Evolutionary conservation across 2,113 vertebrate genomes (phyloP), one percentile per base, ranked within the genome.

Genomic region (Campylorhamphus procurvoides): DNA sequence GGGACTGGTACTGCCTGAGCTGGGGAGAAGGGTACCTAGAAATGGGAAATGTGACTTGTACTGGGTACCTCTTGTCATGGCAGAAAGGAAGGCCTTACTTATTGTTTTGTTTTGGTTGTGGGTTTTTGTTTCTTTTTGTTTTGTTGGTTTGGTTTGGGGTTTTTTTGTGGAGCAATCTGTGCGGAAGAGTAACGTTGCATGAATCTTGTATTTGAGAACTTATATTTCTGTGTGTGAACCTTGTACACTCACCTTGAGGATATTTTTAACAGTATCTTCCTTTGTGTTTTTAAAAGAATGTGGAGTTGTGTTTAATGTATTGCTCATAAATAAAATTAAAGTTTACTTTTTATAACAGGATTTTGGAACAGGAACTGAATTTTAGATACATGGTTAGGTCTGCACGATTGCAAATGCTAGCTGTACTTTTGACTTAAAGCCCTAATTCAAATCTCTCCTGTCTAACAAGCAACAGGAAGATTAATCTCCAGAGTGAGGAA

Each of bases 171-270:
- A 35, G 10, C 1, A 53, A 12, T 52, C 49, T 82, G 16, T 71
- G 55, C 37, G 46, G 8, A 80, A 62, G 63, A 25, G 27, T 81
- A 71, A 39, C 5, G 10, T 16, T 33, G 35, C 12, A 17, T 13
- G 13, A 37, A 0, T 72, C 27, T 72, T 60, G 9, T 76, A 7
- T 50, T 73, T 76, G 64, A 37, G 17, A 91, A 39, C 28, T 23
- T 46, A 3, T 69, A 19, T 63, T 73, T 63, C 6, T 33, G 4
- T 7, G 1, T 53, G 12, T 3, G 4, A 73, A 14, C 29, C 35
- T 76, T 33, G n/a, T 42, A 18, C 2, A 0, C 2, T 63, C 5
- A 24, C 23, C 7, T 47, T 2, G 0, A 50, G 49, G 11, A 5
- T 68, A 49, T 60, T 52, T 89, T 79, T 46, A 46, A 5, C 33